A percentile compares a stretch with the other conserved stretches of the same genome.
Evolutionary conservation across 2,113 vertebrate genomes (phyloP).

Genomic region (Engraulis encrasicolus): DNA sequence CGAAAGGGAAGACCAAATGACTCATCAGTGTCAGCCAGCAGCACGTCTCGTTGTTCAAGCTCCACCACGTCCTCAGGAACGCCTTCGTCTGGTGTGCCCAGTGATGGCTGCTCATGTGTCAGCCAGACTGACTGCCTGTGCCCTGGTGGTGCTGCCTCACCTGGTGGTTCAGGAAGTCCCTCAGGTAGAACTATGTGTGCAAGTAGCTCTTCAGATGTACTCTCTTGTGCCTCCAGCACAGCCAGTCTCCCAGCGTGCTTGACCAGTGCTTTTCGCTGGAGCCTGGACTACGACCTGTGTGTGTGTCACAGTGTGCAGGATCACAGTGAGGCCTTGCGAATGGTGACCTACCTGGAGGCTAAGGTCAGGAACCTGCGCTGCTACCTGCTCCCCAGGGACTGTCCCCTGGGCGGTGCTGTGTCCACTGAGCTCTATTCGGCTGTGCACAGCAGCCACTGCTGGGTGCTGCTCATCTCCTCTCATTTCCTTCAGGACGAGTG

Average conservation of each 20-base stretch:
- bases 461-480: constrained; percentile 81
- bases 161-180: too few relatives aligned
- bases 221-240: not conserved
- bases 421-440: constrained; percentile 81
- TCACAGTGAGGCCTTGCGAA: constrained; percentile 66
- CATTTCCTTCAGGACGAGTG: constrained; percentile 82
- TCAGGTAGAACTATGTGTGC: not conserved
- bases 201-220: constrained; percentile 11
- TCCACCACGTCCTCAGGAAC: not conserved
- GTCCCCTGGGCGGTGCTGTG: constrained; percentile 69
- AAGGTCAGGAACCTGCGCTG: constrained; percentile 76
- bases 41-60: not conserved
- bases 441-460: constrained; percentile 80
- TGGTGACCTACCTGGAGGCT: constrained; percentile 82
- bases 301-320: constrained; percentile 85
- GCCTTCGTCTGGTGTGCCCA: not conserved
- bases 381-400: constrained; percentile 81
- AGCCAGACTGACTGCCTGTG: not conserved
- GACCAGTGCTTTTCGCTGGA: constrained; percentile 71
- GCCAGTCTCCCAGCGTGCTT: constrained; percentile 18
- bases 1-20: not conserved
- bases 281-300: constrained; percentile 78
- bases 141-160: not conserved
- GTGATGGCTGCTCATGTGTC: not conserved
- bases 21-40: not conserved